phyloP scores from a whole-genome alignment of 2,797 vertebrate species.

The Aphelocoma californica region DNA sequence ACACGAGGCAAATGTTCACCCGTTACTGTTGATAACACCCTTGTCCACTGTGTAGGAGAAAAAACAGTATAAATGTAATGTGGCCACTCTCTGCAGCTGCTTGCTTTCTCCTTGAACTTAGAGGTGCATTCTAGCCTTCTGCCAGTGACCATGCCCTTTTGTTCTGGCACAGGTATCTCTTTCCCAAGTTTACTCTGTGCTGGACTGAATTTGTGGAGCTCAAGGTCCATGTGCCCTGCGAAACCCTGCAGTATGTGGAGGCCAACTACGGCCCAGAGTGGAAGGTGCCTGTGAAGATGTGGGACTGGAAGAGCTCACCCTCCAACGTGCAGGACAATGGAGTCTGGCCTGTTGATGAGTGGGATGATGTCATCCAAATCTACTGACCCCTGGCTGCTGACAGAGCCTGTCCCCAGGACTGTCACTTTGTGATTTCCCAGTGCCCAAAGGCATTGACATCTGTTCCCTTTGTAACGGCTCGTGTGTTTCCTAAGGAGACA shows the following conservation, averaged over 20 bases:
- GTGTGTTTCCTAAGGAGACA: neutral
- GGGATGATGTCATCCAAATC: conserved; percentile 90
- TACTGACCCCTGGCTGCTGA: conserved; percentile 71
- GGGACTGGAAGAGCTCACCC: conserved; percentile 96
- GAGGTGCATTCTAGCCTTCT: neutral
- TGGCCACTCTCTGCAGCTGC: neutral
- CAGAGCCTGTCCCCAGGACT: neutral
- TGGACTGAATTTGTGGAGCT: conserved; percentile 93
- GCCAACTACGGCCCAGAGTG: conserved; percentile 91
- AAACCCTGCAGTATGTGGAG: conserved; percentile 85
- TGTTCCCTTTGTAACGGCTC: neutral
- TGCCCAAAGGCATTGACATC: neutral
- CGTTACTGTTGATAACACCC: neutral
- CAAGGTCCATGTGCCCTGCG: conserved; percentile 88
- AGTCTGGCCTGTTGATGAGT: conserved; percentile 85
- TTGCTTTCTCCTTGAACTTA: neutral
- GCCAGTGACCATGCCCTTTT: neutral
- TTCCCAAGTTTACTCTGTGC: conserved; percentile 84
- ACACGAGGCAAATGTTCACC: neutral
- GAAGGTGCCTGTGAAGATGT: conserved; percentile 84
- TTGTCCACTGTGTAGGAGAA: neutral
- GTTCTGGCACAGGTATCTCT: conserved; percentile 78
- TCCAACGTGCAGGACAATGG: conserved; percentile 89
- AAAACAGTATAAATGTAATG: neutral
- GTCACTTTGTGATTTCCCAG: neutral